Evolutionary conservation across 2,888 invertebrate species (phyloP).

Genomic region (Drosophila infuscata): DNA sequence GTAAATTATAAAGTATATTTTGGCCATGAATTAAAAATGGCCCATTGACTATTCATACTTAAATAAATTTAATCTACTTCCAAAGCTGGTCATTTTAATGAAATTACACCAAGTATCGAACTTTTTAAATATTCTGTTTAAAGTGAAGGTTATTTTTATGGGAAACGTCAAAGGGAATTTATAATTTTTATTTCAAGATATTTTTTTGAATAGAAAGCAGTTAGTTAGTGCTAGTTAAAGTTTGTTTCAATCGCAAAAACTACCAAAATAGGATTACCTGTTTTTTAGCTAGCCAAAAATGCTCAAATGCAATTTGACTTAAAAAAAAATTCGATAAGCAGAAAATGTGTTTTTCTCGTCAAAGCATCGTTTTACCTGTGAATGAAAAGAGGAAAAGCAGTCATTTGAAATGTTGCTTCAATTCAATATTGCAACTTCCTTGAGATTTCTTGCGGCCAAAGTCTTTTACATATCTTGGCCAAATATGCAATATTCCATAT

Average conservation of each 20-base stretch:
- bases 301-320: not conserved
- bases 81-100: not conserved
- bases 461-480: not conserved
- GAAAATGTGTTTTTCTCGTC: not conserved
- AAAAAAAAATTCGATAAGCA: not conserved
- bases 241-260: not conserved
- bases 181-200: not conserved
- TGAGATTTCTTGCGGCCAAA: not conserved
- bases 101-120: not conserved
- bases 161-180: not conserved
- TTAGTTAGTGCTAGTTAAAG: not conserved
- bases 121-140: not conserved
- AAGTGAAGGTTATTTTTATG: not conserved
- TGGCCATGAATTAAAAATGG: constrained; percentile 46
- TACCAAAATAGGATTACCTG: not conserved
- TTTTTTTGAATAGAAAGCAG: not conserved
- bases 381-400: not conserved
- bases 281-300: not conserved
- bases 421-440: not conserved
- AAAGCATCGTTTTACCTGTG: not conserved
- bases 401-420: not conserved
- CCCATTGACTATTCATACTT: constrained; percentile 7
- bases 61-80: constrained; percentile 10
- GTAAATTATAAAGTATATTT: constrained; percentile 59
- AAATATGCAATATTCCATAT: not conserved